Conservation (phyloP, 2,797 vertebrate genomes). For the Poecilia gillii region DNA sequence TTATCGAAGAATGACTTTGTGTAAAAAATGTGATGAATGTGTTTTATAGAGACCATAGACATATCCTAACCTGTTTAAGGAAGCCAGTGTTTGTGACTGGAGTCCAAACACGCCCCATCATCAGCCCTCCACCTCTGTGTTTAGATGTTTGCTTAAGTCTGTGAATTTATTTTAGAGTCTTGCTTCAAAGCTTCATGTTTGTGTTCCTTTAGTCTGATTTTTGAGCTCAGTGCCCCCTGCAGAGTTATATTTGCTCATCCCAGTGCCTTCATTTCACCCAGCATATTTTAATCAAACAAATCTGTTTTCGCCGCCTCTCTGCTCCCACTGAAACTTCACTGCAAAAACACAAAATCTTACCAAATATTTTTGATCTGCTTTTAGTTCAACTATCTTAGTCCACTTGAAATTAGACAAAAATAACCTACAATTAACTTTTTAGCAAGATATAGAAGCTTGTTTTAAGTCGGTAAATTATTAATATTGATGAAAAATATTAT, state of each 20-base stretch:
- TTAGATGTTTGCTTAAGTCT: neutral
- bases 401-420: no score
- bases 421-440: no score
- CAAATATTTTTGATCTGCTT: no score
- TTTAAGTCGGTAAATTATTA: no score
- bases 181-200: slow-evolving; percentile 54
- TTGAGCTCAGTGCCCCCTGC: slow-evolving; percentile 72
- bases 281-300: slow-evolving; percentile 79
- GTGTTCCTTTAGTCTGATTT: slow-evolving; percentile 72
- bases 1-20: no score
- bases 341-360: no score
- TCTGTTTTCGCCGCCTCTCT: slow-evolving; percentile 72
- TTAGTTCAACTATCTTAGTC: no score
- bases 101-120: neutral
- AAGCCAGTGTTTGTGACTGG: neutral
- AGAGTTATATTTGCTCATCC: slow-evolving; percentile 79
- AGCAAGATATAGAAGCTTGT: no score
- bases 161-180: neutral
- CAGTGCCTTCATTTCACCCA: slow-evolving; percentile 72
- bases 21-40: no score
- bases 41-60: no score
- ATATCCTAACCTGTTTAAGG: no score
- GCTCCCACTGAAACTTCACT: slow-evolving; percentile 24
- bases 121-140: neutral
- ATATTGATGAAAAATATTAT: no score